phyloP scores from a whole-genome alignment of 2,797 vertebrate genomes.

The Geotrypetes seraphini region DNA sequence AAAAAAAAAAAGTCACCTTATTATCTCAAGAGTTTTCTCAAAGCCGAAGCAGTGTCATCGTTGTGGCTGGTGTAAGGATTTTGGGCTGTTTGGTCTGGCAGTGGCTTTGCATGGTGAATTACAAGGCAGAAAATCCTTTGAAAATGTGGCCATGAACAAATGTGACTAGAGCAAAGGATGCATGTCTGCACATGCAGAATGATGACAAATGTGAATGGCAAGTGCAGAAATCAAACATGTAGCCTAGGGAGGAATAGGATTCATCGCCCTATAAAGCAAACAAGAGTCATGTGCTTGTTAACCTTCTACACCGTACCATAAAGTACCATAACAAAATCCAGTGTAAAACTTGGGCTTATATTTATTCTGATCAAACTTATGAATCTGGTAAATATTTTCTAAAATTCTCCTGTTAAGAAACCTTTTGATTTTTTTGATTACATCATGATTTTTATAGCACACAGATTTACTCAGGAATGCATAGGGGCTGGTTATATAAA shows the following conservation, averaged over 20 bases:
- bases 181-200: too few species aligned
- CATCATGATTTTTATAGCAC: too few species aligned
- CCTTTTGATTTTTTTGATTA: too few species aligned
- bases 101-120: constrained; percentile 1
- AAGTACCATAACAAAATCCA: constrained; percentile 5
- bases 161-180: not conserved
- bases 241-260: too few species aligned
- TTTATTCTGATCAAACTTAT: constrained; percentile 1
- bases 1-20: constrained; percentile 10
- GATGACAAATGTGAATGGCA: too few species aligned
- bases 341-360: not conserved
- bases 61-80: constrained; percentile 14
- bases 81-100: constrained; percentile 2
- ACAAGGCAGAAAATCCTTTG: fast-evolving
- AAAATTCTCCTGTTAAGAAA: not conserved
- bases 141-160: not conserved
- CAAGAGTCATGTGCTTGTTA: too few species aligned
- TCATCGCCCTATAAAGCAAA: too few species aligned
- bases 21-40: constrained; percentile 19
- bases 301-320: too few species aligned
- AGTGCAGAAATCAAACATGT: too few species aligned
- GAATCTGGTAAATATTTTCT: not conserved
- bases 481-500: too few species aligned
- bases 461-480: too few species aligned
- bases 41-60: constrained; percentile 15